phyloP scores from a whole-genome alignment of 2,113 vertebrate species.

The Aldabrachelys gigantea region DNA sequence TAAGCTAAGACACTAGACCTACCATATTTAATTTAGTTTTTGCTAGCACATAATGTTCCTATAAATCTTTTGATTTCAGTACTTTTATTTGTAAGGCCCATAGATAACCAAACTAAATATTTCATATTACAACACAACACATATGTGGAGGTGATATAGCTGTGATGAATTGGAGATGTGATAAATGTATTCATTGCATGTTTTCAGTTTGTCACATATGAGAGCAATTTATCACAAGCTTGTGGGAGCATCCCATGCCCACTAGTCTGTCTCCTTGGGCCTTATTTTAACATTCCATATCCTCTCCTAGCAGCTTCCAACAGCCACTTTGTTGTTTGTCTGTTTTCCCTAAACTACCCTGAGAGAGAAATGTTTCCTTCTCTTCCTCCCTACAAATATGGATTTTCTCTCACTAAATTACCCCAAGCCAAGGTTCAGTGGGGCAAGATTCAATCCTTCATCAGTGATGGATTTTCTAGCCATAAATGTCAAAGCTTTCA shows the following conservation, averaged over 20 bases:
- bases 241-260: not conserved
- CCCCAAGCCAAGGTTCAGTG: not conserved
- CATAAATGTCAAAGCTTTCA: not conserved
- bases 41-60: conserved; percentile 27
- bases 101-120: conserved; percentile 61
- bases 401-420: not conserved
- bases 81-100: conserved; percentile 59
- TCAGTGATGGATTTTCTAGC: not conserved
- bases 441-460: not conserved
- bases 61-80: conserved; percentile 54
- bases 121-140: conserved; percentile 53
- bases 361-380: not conserved
- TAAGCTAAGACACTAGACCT: not conserved
- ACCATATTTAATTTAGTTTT: conserved; percentile 45
- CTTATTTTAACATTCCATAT: not conserved
- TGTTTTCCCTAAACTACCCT: not conserved
- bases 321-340: not conserved
- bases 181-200: conserved; percentile 56
- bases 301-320: not conserved
- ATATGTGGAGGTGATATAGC: conserved; percentile 8
- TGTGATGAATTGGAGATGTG: conserved; percentile 49
- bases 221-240: conserved; percentile 49
- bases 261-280: not conserved
- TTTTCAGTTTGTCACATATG: conserved; percentile 59
- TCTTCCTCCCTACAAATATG: not conserved